Evolutionary conservation across 2,888 invertebrate species (phyloP).

Genomic region (Cataglyphis rosenhaueri): DNA sequence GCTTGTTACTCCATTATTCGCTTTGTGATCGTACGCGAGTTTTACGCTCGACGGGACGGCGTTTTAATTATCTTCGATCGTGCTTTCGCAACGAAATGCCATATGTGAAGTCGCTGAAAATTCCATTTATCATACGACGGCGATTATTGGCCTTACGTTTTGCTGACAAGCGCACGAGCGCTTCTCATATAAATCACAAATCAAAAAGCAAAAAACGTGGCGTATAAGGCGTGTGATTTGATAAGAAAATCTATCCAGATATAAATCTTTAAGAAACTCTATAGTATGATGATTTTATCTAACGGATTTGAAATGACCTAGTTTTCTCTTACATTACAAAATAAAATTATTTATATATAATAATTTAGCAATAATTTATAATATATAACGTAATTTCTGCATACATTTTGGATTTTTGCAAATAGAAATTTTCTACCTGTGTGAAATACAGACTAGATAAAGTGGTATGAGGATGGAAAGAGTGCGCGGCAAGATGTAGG

Average conservation of each 20-base stretch:
- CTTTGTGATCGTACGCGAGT: slow-evolving; percentile 45
- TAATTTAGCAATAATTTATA: not conserved
- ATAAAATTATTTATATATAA: not conserved
- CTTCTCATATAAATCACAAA: slow-evolving; percentile 25
- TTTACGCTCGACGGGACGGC: slow-evolving; percentile 30
- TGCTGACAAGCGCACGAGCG: slow-evolving; percentile 34
- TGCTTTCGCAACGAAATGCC: slow-evolving; percentile 30
- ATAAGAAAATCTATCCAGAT: slow-evolving; percentile 15
- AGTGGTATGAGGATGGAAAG: not conserved
- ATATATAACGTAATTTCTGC: not conserved
- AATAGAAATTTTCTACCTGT: not conserved
- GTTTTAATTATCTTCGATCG: slow-evolving; percentile 46
- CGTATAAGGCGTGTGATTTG: not conserved
- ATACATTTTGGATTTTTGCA: not conserved
- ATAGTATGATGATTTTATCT: not conserved
- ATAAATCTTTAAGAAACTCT: not conserved
- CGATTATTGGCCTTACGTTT: slow-evolving; percentile 41
- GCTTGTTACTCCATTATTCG: slow-evolving; percentile 46
- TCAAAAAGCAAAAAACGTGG: not conserved
- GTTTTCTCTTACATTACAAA: not conserved
- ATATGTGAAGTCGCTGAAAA: slow-evolving; percentile 34
- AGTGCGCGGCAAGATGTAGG: not conserved
- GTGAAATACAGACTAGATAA: not conserved
- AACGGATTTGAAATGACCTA: not conserved
- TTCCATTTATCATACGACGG: slow-evolving; percentile 22